A percentile compares a stretch with the other conserved stretches of the same genome.
Conservation (phyloP, 2,113 vertebrate species). For the Osmerus mordax region DNA sequence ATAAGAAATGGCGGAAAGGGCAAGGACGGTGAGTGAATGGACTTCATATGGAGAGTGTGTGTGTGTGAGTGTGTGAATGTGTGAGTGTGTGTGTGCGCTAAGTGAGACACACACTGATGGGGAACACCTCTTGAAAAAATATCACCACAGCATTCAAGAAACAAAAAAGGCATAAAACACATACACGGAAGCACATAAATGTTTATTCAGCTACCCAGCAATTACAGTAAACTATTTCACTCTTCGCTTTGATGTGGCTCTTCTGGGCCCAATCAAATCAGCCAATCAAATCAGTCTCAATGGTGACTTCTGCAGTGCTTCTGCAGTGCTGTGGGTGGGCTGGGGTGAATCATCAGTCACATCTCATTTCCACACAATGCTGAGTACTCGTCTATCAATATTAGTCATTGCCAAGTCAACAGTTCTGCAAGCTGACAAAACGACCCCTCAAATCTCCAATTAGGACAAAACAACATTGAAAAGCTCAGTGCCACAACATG, state of each 20-base stretch:
- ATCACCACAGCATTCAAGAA: neutral
- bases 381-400: neutral
- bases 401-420: neutral
- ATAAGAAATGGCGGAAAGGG: constrained; percentile 29
- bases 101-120: constrained; percentile 42
- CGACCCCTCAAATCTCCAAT: neutral
- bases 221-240: neutral
- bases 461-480: too few species aligned
- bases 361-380: neutral
- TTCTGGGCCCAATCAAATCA: neutral
- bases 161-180: neutral
- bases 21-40: neutral
- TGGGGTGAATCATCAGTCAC: neutral
- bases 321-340: neutral
- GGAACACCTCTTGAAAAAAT: neutral
- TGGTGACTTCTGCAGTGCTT: neutral
- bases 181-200: neutral
- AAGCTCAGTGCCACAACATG: too few species aligned
- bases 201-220: neutral
- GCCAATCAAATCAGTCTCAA: neutral
- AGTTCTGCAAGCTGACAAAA: neutral
- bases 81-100: neutral
- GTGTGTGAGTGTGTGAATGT: neutral
- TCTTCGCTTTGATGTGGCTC: neutral
- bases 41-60: neutral